These are phyloP conservation scores for Blastobasis lacticolella DNA, from an alignment of 2,888 invertebrate species.

Conservation along the genomic window DNA sequence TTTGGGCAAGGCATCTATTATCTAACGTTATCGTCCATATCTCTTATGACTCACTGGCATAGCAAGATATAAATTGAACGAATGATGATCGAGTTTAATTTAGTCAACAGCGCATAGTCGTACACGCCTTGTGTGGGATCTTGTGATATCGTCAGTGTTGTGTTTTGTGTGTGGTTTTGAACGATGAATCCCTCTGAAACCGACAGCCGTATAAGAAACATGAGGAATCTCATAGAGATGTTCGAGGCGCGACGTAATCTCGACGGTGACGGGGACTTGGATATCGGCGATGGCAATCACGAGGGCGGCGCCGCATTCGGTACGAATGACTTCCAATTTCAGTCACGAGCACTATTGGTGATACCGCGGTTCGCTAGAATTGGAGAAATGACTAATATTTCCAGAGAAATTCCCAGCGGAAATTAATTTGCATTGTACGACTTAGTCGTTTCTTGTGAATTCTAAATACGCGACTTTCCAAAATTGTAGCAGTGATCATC, in stretches of 20 bases:
- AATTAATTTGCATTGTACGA: too few species aligned
- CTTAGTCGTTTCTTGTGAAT: too few species aligned
- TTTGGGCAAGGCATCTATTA: conserved; percentile 26
- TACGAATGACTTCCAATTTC: conserved; percentile 14
- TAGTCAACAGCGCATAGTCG: neutral
- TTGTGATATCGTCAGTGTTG: neutral
- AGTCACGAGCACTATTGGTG: too few species aligned
- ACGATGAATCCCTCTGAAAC: conserved; percentile 29
- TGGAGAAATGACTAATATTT: too few species aligned
- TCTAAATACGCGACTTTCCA: too few species aligned
- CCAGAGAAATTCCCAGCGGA: too few species aligned
- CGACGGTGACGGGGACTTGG: conserved; percentile 30
- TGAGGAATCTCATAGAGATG: conserved; percentile 53
- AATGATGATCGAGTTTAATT: neutral
- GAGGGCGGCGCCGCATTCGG: conserved; percentile 30
- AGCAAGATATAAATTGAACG: conserved; percentile 30
- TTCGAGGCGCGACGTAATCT: conserved; percentile 43
- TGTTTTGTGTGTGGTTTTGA: conserved; percentile 5
- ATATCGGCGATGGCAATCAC: conserved; percentile 24
- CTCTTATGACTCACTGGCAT: conserved; percentile 25
- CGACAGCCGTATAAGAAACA: conserved; percentile 26
- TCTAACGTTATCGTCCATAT: conserved; percentile 32
- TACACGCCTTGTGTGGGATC: conserved; percentile 1
- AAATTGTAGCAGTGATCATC: too few species aligned
- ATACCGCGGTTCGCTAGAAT: too few species aligned